Conservation (phyloP, 2,113 vertebrate genomes). For the Eolophus roseicapilla region DNA sequence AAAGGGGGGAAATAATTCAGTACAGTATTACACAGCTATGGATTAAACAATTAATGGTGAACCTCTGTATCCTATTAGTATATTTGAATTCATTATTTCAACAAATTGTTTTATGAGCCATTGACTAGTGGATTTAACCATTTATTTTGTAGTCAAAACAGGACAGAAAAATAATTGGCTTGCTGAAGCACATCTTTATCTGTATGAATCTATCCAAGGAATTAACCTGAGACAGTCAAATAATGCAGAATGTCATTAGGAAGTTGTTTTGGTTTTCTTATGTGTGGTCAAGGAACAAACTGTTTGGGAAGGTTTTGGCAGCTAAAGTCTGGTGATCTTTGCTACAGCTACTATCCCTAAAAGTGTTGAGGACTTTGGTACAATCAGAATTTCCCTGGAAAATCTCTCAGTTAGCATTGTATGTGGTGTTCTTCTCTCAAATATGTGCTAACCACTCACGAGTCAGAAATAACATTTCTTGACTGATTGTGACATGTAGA, state of each 20-base stretch:
- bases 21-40: slow-evolving; percentile 53
- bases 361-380: not conserved
- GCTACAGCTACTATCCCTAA: not conserved
- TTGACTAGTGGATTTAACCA: slow-evolving; percentile 40
- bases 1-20: slow-evolving; percentile 57
- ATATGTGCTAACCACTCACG: not conserved
- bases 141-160: slow-evolving; percentile 52
- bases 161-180: not conserved
- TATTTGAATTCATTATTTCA: slow-evolving; percentile 62
- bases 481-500: not conserved
- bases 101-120: slow-evolving; percentile 41
- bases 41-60: slow-evolving; percentile 73
- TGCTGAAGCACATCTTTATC: not conserved
- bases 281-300: not conserved
- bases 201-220: not conserved
- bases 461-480: not conserved
- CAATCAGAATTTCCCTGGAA: not conserved
- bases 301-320: not conserved
- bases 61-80: slow-evolving; percentile 47
- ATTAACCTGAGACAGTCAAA: not conserved
- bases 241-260: not conserved
- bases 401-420: not conserved
- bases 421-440: not conserved
- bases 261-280: not conserved
- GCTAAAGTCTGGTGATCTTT: not conserved